phyloP scores from a whole-genome alignment of 2,113 vertebrate genomes.

The Baryphthengus martii region DNA sequence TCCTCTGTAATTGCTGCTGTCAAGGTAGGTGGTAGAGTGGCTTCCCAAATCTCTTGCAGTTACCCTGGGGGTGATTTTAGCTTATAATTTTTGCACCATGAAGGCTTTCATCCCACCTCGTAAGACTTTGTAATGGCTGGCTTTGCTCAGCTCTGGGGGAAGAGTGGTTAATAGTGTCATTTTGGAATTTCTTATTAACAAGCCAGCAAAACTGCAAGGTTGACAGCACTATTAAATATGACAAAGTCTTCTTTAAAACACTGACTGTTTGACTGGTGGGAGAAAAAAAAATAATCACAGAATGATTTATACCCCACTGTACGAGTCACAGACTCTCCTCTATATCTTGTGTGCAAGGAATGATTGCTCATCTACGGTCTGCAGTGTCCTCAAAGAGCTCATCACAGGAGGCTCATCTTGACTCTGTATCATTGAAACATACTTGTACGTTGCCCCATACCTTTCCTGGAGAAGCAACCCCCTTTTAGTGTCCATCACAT shows the following conservation, averaged over 20 bases:
- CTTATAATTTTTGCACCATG: background rate
- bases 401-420: background rate
- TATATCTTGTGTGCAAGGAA: constrained; percentile 41
- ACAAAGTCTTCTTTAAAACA: constrained; percentile 66
- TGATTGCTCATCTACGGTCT: constrained; percentile 35
- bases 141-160: background rate
- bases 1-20: background rate
- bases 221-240: constrained; percentile 72
- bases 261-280: constrained; percentile 43
- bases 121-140: background rate
- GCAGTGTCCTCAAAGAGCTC: constrained; percentile 30
- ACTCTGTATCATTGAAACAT: background rate
- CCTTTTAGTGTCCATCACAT: fast-evolving
- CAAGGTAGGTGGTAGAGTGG: background rate
- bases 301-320: constrained; percentile 55
- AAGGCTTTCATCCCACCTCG: background rate
- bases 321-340: constrained; percentile 9
- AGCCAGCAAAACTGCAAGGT: constrained; percentile 29
- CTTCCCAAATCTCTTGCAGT: background rate
- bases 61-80: background rate
- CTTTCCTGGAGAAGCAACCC: background rate
- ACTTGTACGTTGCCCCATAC: background rate
- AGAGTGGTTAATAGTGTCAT: constrained; percentile 16
- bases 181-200: constrained; percentile 59
- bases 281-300: background rate